Evolutionary conservation across 2,797 vertebrate genomes (phyloP).

Genomic region (Muraenolepis orangiensis): DNA sequence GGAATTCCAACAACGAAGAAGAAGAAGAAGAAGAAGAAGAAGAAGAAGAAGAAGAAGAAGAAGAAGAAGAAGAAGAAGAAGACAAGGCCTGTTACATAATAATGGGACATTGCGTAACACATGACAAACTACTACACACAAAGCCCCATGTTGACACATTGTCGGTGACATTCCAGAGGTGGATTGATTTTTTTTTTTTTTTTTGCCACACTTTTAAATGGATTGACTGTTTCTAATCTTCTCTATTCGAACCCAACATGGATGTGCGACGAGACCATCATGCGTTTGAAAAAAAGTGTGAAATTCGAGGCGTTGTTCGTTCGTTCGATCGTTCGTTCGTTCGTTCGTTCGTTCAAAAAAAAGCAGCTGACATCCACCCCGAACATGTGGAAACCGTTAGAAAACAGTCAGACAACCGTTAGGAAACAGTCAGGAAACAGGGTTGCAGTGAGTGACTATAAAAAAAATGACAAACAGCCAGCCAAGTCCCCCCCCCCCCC

Average conservation of each 20-base stretch:
- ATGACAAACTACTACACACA: neutral
- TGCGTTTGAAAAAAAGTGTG: too few species aligned
- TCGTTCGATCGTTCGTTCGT: neutral
- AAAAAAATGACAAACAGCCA: neutral
- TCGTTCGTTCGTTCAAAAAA: neutral
- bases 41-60: too few species aligned
- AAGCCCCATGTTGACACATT: neutral
- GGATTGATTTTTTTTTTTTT: neutral
- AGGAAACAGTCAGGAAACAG: too few species aligned
- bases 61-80: too few species aligned
- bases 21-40: too few species aligned
- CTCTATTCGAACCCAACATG: neutral
- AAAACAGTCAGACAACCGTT: too few species aligned
- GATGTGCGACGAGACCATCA: neutral
- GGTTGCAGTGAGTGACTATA: too few species aligned
- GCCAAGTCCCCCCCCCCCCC: neutral
- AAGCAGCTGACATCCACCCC: neutral
- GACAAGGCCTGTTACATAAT: too few species aligned
- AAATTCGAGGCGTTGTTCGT: too few species aligned
- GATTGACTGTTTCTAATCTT: neutral
- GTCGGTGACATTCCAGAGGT: neutral
- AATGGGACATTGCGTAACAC: neutral
- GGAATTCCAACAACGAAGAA: neutral
- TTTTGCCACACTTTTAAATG: too few species aligned
- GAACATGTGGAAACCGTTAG: neutral